These are phyloP conservation scores for Rafetus swinhoei DNA, from an alignment of 2,113 vertebrate genomes.

Conservation along the genomic window DNA sequence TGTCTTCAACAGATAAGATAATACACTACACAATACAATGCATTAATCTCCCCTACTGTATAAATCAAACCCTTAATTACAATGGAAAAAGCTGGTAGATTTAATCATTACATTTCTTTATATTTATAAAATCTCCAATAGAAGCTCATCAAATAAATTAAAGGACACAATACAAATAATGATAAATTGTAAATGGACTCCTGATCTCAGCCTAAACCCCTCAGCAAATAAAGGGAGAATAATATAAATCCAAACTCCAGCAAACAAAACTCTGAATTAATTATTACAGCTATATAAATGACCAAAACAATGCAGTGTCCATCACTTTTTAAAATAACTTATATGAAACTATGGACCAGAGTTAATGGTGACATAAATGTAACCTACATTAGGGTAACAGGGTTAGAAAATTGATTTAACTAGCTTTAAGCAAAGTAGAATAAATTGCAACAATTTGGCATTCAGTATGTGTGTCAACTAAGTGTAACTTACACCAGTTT, in stretches of 20 bases:
- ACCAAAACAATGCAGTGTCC: neutral
- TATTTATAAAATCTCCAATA: neutral
- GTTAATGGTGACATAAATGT: neutral
- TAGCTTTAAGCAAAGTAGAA: neutral
- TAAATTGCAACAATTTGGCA: neutral
- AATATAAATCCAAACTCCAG: neutral
- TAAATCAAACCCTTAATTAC: fast-evolving
- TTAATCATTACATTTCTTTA: neutral
- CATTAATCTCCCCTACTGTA: fast-evolving
- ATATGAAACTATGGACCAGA: neutral
- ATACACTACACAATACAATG: neutral
- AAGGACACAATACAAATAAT: neutral
- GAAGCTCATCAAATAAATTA: neutral
- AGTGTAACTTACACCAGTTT: neutral
- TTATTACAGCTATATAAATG: neutral
- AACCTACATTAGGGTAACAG: neutral
- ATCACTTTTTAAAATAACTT: neutral
- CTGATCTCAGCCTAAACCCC: too few relatives aligned
- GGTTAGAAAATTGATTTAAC: neutral
- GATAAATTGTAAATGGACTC: neutral
- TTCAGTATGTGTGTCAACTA: neutral
- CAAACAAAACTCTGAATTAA: neutral
- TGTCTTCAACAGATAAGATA: neutral
- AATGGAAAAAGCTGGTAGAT: too few relatives aligned
- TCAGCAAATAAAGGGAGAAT: neutral